Evolutionary conservation across 2,797 vertebrate genomes (phyloP).

Genomic region (Orientallactaga sibirica): DNA sequence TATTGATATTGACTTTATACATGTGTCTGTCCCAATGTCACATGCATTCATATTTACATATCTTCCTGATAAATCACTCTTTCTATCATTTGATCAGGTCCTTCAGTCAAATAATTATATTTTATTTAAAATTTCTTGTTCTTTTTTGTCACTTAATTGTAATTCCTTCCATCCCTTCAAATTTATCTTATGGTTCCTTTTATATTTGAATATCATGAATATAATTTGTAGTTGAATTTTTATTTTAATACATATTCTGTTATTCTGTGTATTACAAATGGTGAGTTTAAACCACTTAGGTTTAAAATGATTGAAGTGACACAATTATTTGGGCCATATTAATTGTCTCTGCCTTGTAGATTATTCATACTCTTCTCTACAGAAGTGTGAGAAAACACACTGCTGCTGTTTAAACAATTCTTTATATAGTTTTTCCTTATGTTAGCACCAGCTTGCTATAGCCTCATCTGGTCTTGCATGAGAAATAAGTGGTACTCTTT

Average conservation of each 20-base stretch:
- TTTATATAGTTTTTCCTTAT: not conserved
- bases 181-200: not conserved
- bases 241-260: not conserved
- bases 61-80: not conserved
- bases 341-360: not conserved
- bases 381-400: not conserved
- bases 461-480: too few relatives aligned
- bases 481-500: too few relatives aligned
- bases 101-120: not conserved
- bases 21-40: not conserved
- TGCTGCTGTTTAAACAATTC: not conserved
- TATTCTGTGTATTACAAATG: not conserved
- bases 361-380: not conserved
- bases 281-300: not conserved
- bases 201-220: not conserved
- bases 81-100: not conserved
- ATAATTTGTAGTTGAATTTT: not conserved
- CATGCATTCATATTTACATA: not conserved
- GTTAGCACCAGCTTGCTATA: not conserved
- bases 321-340: not conserved
- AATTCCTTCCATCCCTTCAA: not conserved
- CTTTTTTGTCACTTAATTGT: not conserved
- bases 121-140: not conserved
- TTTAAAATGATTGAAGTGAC: not conserved
- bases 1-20: not conserved